phyloP scores from a whole-genome alignment of 1,140 invertebrate genomes.

The Polypedilum vanderplanki region DNA sequence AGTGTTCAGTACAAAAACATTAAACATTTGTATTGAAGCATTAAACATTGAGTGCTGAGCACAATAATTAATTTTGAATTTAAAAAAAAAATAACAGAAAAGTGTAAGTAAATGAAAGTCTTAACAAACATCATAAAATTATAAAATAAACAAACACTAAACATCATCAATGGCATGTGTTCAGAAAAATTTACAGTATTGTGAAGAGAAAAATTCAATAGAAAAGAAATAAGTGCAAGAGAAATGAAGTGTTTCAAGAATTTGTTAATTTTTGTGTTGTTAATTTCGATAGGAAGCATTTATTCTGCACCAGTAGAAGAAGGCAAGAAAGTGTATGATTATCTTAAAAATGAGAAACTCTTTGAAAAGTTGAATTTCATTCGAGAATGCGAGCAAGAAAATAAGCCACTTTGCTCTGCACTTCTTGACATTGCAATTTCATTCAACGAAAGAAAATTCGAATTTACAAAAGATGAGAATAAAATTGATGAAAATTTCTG shows the following conservation, averaged over 20 bases:
- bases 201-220: neutral
- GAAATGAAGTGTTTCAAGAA: neutral
- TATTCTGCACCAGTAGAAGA: neutral
- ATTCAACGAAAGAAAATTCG: neutral
- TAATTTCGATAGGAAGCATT: neutral
- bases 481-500: neutral
- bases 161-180: too few species aligned
- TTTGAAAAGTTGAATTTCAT: neutral
- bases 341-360: neutral
- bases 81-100: neutral
- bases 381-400: neutral
- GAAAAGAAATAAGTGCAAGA: neutral
- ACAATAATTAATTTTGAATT: too few species aligned
- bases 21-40: too few species aligned
- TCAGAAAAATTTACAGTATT: too few species aligned
- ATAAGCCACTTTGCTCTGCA: neutral
- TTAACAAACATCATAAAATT: too few species aligned
- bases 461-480: neutral
- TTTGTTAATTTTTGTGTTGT: neutral
- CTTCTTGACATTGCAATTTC: neutral
- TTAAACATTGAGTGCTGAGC: too few species aligned
- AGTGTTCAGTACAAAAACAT: too few species aligned
- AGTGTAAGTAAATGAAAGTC: neutral
- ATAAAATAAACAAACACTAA: too few species aligned
- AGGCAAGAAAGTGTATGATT: neutral